Conservation (phyloP, 2,888 invertebrate genomes). For the Ceriagrion tenellum region DNA sequence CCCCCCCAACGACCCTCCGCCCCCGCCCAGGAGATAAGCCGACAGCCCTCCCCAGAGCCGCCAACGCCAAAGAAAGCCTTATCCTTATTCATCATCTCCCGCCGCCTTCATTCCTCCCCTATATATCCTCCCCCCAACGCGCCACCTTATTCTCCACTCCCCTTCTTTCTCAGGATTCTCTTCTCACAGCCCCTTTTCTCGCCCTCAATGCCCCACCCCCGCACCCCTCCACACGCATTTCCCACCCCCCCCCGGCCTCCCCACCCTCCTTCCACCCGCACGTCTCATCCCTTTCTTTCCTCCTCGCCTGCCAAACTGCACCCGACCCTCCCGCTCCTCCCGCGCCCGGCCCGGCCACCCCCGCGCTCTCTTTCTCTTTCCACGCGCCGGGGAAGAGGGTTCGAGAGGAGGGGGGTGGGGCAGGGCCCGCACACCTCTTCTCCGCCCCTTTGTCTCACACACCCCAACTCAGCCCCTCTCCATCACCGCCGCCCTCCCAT, state of each 20-base stretch:
- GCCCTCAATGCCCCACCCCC: too few relatives aligned
- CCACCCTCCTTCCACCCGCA: neutral
- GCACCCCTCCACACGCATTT: too few relatives aligned
- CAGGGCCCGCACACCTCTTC: neutral
- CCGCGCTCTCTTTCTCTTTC: neutral
- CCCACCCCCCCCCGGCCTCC: neutral
- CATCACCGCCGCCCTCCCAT: neutral
- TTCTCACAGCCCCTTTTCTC: too few relatives aligned
- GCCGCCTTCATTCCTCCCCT: neutral
- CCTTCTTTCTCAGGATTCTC: too few relatives aligned
- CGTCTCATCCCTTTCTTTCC: neutral
- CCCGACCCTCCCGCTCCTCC: too few relatives aligned
- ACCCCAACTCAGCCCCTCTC: neutral
- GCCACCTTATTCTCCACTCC: neutral
- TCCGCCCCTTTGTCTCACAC: neutral
- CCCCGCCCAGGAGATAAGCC: slow-evolving; percentile 55
- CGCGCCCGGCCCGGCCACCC: neutral
- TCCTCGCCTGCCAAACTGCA: neutral
- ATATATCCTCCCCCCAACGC: neutral
- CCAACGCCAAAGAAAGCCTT: slow-evolving; percentile 55
- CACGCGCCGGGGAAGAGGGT: neutral
- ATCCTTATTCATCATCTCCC: slow-evolving; percentile 63
- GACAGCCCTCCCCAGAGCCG: neutral
- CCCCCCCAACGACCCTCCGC: neutral
- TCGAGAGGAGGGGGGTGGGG: neutral